Conservation (phyloP, 2,797 vertebrate species). For the Onychomys arenicola region DNA sequence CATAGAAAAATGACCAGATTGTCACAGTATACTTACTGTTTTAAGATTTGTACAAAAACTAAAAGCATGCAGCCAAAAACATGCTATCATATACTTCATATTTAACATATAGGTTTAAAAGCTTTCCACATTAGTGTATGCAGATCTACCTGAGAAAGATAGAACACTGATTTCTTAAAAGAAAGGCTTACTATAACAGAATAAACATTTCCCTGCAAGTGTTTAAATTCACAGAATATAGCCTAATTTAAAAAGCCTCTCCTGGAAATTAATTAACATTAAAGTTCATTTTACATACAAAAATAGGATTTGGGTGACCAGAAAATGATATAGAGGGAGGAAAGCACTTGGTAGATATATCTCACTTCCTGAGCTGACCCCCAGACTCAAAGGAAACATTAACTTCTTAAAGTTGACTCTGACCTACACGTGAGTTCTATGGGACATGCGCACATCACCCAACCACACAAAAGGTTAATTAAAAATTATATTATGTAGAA, state of each 20-base stretch:
- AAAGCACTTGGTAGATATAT: background rate
- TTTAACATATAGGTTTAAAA: background rate
- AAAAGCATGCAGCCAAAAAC: background rate
- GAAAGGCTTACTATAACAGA: too few species aligned
- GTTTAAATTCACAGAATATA: background rate
- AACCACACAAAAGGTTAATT: background rate
- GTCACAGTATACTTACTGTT: background rate
- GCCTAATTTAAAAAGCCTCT: background rate
- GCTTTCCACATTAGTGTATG: background rate
- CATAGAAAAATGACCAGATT: background rate
- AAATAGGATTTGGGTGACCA: background rate
- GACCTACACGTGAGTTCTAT: background rate
- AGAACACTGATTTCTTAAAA: too few species aligned
- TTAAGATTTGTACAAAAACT: background rate
- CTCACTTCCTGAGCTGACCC: too few species aligned
- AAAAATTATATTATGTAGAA: background rate
- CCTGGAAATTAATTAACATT: background rate
- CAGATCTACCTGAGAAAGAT: background rate
- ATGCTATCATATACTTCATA: background rate
- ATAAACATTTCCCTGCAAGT: background rate
- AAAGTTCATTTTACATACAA: constrained; percentile 8
- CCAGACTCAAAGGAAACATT: background rate
- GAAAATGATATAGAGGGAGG: background rate
- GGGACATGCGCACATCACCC: background rate
- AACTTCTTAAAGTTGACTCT: background rate